These are phyloP conservation scores for Amiota communis DNA, from an alignment of 2,888 invertebrate species.

Conservation along the genomic window DNA sequence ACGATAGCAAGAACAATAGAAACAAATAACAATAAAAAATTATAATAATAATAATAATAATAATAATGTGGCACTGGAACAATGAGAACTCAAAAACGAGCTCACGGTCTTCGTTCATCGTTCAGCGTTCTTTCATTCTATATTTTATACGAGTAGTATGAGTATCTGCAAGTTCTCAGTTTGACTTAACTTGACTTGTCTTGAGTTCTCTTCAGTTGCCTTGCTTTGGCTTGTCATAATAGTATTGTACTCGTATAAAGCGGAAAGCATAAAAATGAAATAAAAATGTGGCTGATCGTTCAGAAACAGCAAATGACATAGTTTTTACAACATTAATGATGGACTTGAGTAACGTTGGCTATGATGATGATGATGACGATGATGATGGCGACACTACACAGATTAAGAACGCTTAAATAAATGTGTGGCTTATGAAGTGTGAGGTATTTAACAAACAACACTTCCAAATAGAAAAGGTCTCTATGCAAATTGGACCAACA, in stretches of 20 bases:
- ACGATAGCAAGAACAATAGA: too few relatives aligned
- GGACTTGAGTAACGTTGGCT: too few relatives aligned
- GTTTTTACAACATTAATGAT: conserved; percentile 13
- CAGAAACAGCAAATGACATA: conserved; percentile 20
- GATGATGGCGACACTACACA: too few relatives aligned
- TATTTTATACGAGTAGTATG: too few relatives aligned
- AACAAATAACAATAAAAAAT: too few relatives aligned
- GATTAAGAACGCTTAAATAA: background rate
- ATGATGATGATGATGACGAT: too few relatives aligned
- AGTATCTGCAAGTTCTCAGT: too few relatives aligned
- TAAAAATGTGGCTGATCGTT: background rate
- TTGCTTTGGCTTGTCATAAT: background rate
- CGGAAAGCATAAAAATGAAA: conserved; percentile 19
- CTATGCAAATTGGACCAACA: too few relatives aligned
- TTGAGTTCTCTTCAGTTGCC: background rate
- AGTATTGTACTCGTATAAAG: too few relatives aligned
- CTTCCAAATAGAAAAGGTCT: too few relatives aligned
- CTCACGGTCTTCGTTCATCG: conserved; percentile 5
- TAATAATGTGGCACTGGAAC: background rate
- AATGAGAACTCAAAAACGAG: conserved; percentile 6
- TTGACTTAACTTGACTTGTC: background rate
- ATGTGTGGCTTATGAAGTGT: conserved; percentile 7
- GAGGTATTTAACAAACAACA: background rate
- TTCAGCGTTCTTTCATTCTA: too few relatives aligned
- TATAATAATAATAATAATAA: background rate